A percentile compares a stretch with the other conserved stretches of the same genome.
These are phyloP conservation scores for Sebastes jordani DNA, from an alignment of 2,797 vertebrate species.

Conservation along the genomic window DNA sequence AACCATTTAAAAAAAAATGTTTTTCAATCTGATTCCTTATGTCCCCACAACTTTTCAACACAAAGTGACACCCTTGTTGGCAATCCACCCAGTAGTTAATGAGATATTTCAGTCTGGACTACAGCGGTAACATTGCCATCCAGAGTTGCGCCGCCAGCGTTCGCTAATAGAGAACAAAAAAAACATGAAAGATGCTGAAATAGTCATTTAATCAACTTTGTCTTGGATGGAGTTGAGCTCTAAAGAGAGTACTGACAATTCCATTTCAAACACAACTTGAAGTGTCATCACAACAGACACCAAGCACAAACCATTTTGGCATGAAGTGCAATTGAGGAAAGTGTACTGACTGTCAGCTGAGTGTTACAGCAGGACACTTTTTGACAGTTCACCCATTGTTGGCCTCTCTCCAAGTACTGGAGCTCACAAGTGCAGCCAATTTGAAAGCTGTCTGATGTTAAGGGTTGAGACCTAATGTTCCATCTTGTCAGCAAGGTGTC, in stretches of 20 bases:
- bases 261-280: constrained; percentile 11
- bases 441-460: constrained; percentile 39
- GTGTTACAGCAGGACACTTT: constrained; percentile 12
- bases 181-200: neutral
- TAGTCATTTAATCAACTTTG: neutral
- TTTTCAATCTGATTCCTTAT: neutral
- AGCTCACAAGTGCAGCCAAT: constrained; percentile 46
- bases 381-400: constrained; percentile 40
- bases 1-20: too few species aligned
- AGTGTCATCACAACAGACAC: constrained; percentile 6
- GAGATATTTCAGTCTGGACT: too few species aligned
- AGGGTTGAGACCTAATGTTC: constrained; percentile 33
- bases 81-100: too few species aligned
- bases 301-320: constrained; percentile 3
- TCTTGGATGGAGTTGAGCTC: neutral
- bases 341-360: constrained; percentile 31
- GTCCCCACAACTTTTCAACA: neutral
- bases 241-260: neutral
- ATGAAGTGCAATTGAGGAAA: constrained; percentile 28
- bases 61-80: neutral
- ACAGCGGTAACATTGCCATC: neutral
- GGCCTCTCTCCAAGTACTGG: constrained; percentile 23
- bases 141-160: too few species aligned
- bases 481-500: constrained; percentile 43
- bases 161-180: neutral